Conservation (phyloP, 2,797 vertebrate species). For the Galagoides demidoff region DNA sequence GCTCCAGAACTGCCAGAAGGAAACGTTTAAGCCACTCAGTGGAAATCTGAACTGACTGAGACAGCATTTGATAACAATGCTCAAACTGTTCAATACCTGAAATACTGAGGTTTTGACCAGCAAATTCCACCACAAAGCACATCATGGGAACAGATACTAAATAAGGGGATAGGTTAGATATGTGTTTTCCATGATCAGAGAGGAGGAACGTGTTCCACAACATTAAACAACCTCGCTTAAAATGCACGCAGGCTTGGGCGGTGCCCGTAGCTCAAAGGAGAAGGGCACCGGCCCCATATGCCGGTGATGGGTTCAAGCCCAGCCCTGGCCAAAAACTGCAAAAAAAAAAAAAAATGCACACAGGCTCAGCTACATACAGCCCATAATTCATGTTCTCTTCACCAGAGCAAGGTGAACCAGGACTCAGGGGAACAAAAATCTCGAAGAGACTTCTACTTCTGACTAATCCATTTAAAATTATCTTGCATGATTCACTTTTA, state of each 20-base stretch:
- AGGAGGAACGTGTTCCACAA: accelerated
- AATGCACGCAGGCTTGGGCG: neutral
- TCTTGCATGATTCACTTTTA: neutral
- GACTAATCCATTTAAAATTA: neutral
- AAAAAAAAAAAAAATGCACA: no score
- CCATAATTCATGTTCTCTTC: neutral
- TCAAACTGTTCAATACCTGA: neutral
- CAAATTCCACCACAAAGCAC: neutral
- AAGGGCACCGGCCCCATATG: no score
- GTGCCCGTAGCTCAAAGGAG: no score
- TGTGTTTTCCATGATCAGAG: neutral
- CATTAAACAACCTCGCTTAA: neutral
- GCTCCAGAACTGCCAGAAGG: neutral
- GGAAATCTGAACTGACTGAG: neutral
- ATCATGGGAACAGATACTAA: neutral
- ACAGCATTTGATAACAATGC: neutral
- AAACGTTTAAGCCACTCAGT: neutral
- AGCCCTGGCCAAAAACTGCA: no score
- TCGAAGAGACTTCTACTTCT: neutral
- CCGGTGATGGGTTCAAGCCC: no score
- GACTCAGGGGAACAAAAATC: neutral
- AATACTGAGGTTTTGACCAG: neutral
- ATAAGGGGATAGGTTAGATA: no score
- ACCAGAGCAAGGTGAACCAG: no score
- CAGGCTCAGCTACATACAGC: neutral